A percentile compares a stretch with the other conserved stretches of the same genome.
phyloP scores from a whole-genome alignment of 2,113 vertebrate genomes.

The Orientallactaga bullata region DNA sequence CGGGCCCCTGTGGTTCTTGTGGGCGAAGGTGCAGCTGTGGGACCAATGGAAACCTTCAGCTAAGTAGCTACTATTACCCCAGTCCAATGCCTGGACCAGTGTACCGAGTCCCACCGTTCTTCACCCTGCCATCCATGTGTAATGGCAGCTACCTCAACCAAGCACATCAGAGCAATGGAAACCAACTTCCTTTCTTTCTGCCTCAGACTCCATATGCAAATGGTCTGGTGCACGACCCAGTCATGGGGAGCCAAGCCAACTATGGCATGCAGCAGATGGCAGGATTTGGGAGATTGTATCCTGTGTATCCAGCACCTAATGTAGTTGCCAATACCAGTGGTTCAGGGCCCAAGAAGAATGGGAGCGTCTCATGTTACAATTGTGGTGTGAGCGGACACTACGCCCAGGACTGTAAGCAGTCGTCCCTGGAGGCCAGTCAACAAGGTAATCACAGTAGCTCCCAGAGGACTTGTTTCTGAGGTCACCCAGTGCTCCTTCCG shows the following conservation, averaged over 20 bases:
- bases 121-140: conserved; percentile 94
- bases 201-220: conserved; percentile 91
- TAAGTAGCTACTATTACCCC: conserved; percentile 90
- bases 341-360: conserved; percentile 94
- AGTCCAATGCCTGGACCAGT: conserved; percentile 92
- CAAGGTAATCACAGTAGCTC: conserved; percentile 93
- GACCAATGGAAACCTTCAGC: conserved; percentile 88
- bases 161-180: conserved; percentile 94
- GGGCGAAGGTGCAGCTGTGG: conserved; percentile 96
- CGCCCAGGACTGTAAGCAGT: conserved; percentile 97
- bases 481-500: conserved; percentile 79
- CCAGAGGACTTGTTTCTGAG: conserved; percentile 90
- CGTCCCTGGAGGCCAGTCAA: conserved; percentile 93
- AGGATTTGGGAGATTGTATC: conserved; percentile 91
- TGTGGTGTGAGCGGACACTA: conserved; percentile 96
- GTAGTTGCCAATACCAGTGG: conserved; percentile 90
- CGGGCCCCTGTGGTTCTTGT: conserved; percentile 92
- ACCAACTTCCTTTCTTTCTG: conserved; percentile 93
- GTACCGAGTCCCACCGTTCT: conserved; percentile 92
- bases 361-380: conserved; percentile 96
- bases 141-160: conserved; percentile 97
- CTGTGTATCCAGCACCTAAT: conserved; percentile 90
- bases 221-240: conserved; percentile 93
- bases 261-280: conserved; percentile 95
- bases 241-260: conserved; percentile 93